A percentile compares a stretch with the other conserved stretches of the same genome.
These are phyloP conservation scores for Montipora sp. DNA, from an alignment of 64 coral and sea anemone species.

Conservation along the genomic window DNA sequence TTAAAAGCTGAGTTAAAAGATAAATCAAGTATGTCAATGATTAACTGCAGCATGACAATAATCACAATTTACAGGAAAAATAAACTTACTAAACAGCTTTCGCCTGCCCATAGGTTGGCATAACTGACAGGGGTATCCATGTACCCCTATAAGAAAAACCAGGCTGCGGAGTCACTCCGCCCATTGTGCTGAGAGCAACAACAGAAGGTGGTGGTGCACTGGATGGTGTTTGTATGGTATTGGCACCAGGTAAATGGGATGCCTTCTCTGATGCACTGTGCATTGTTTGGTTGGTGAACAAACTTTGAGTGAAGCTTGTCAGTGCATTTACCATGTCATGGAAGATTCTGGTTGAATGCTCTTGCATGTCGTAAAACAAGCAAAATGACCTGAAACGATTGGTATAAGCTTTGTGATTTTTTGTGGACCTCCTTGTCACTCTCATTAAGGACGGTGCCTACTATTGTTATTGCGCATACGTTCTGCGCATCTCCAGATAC, in stretches of 20 bases:
- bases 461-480: too few relatives aligned
- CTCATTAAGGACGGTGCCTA: too few relatives aligned
- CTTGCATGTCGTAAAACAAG: constrained; percentile 99
- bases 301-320: constrained; percentile 88
- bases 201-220: constrained; percentile 87
- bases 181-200: constrained; percentile 85
- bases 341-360: constrained; percentile 97
- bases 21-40: too few relatives aligned
- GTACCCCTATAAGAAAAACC: constrained; percentile 91
- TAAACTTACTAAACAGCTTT: constrained; percentile 98
- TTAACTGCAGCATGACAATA: too few relatives aligned
- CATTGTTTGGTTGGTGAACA: constrained; percentile 67
- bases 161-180: constrained; percentile 85
- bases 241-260: constrained; percentile 28
- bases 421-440: too few relatives aligned
- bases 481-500: too few relatives aligned
- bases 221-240: constrained; percentile 82
- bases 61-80: background rate
- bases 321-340: constrained; percentile 97
- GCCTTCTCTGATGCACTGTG: constrained; percentile 58
- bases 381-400: constrained; percentile 83
- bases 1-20: too few relatives aligned
- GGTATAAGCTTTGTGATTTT: too few relatives aligned
- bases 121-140: constrained; percentile 90
- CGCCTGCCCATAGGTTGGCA: constrained; percentile 91